These are phyloP conservation scores for Semibalanus balanoides DNA, from an alignment of 1,140 invertebrate genomes.

Conservation along the genomic window DNA sequence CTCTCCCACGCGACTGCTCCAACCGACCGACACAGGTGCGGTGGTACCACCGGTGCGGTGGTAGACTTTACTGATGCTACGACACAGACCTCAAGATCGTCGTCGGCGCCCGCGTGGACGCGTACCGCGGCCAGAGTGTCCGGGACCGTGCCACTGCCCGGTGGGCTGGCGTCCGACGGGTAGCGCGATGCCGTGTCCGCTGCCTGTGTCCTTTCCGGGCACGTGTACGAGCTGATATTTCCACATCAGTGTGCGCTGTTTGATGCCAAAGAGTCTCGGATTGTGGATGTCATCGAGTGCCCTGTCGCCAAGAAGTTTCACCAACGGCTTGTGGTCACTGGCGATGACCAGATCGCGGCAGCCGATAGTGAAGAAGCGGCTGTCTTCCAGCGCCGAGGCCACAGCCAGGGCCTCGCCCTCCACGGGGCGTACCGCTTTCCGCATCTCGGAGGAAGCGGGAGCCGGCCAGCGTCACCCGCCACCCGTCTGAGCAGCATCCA, in stretches of 20 bases:
- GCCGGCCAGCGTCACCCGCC: neutral
- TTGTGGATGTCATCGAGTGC: neutral
- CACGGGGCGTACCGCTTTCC: neutral
- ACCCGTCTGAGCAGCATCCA: neutral
- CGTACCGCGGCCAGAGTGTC: neutral
- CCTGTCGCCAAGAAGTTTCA: neutral
- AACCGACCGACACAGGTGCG: too few relatives aligned
- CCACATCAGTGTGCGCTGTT: slow-evolving; percentile 1
- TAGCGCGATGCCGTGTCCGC: neutral
- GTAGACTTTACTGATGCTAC: too few relatives aligned
- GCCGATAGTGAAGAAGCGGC: neutral
- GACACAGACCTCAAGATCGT: neutral
- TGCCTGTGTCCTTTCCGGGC: neutral
- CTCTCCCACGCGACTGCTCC: too few relatives aligned
- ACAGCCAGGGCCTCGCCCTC: neutral
- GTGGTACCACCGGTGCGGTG: too few relatives aligned
- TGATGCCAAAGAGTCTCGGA: neutral
- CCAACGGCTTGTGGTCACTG: neutral
- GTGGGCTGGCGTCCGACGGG: neutral
- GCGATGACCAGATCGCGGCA: neutral
- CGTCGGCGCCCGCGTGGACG: neutral
- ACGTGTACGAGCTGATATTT: neutral
- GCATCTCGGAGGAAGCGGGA: neutral
- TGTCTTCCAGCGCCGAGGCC: neutral
- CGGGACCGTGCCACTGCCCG: neutral